Conservation (phyloP, 2,113 vertebrate species). For the Saimiri boliviensis region DNA sequence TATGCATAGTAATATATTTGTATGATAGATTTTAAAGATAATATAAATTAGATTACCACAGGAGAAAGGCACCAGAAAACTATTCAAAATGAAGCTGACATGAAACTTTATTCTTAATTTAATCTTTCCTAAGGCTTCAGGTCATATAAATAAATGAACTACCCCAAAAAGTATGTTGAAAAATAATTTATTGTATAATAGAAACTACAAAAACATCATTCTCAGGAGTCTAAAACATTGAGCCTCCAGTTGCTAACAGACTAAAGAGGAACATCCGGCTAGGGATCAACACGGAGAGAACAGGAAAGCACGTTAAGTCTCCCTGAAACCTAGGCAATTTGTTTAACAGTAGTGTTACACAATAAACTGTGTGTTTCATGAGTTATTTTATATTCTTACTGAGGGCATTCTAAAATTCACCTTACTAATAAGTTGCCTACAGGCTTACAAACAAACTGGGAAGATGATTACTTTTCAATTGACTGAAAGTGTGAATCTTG, state of each 20-base stretch:
- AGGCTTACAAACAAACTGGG: conserved; percentile 44
- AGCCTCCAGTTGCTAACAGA: background rate
- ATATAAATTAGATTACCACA: conserved; percentile 34
- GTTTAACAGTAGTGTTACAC: background rate
- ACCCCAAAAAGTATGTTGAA: background rate
- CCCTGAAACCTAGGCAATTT: background rate
- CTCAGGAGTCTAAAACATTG: background rate
- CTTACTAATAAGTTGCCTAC: background rate
- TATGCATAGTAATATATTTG: conserved; percentile 28
- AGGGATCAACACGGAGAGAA: background rate
- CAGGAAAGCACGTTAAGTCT: conserved; percentile 37
- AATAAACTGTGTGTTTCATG: background rate
- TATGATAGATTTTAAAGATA: conserved; percentile 24
- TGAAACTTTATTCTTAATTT: conserved; percentile 37
- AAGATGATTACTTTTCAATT: background rate
- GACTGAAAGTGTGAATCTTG: conserved; percentile 40
- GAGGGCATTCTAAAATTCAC: conserved; percentile 4
- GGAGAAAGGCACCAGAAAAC: conserved; percentile 44
- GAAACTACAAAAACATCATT: conserved; percentile 44
- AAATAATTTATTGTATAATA: conserved; percentile 35
- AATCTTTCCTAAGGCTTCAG: conserved; percentile 11
- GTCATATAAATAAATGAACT: background rate
- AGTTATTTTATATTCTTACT: conserved; percentile 22
- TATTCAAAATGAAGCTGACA: conserved; percentile 19
- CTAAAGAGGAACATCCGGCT: background rate